Evolutionary conservation across 1,140 invertebrate species (phyloP).

Genomic region (Paralvinella palmiformis): DNA sequence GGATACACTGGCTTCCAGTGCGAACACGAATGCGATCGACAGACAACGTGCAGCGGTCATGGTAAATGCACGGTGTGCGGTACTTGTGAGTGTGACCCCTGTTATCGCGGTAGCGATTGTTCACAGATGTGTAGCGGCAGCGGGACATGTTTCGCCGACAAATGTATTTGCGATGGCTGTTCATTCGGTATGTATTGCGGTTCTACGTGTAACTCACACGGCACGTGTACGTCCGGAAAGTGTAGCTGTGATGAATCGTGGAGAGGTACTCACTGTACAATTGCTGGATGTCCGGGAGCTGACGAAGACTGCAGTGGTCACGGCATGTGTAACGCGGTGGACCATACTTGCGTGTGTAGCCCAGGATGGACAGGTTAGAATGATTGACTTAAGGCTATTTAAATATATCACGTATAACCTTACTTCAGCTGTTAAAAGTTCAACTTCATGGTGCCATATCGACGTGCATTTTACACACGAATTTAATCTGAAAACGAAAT

Average conservation of each 20-base stretch:
- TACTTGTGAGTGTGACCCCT: constrained; percentile 32
- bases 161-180: constrained; percentile 33
- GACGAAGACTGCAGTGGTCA: constrained; percentile 31
- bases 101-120: constrained; percentile 33
- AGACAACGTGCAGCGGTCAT: constrained; percentile 28
- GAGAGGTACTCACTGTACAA: constrained; percentile 30
- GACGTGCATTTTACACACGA: too few relatives aligned
- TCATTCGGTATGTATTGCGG: constrained; percentile 31
- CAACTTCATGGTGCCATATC: too few relatives aligned
- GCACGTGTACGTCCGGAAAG: constrained; percentile 22
- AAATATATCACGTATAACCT: too few relatives aligned
- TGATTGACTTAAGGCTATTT: too few relatives aligned
- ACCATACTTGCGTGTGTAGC: constrained; percentile 30
- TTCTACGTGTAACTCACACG: constrained; percentile 33
- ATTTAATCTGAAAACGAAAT: neutral
- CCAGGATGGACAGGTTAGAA: constrained; percentile 35
- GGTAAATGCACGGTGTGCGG: constrained; percentile 31
- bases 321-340: constrained; percentile 31
- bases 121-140: constrained; percentile 28
- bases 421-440: too few relatives aligned
- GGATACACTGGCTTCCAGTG: constrained; percentile 32
- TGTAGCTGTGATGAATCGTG: constrained; percentile 30
- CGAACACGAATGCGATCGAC: constrained; percentile 27
- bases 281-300: constrained; percentile 26
- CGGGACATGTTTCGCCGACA: constrained; percentile 26